Base-by-base conservation (phyloP, 2,888 invertebrate species). In the Crematogaster levior region DNA sequence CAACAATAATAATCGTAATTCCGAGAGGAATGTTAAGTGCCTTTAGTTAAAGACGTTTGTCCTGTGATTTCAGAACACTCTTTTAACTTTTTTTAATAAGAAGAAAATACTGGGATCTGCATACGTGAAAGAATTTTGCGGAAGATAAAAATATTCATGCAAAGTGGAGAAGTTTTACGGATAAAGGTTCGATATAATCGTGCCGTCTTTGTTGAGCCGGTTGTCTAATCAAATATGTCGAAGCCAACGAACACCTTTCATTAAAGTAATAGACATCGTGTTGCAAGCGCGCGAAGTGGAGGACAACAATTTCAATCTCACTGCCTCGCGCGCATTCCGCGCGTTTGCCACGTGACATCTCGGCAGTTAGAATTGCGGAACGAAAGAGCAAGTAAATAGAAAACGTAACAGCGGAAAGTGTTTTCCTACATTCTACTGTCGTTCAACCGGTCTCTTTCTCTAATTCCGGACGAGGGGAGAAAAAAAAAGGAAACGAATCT, bases 361-460 rank as follows among this genome's bases (percentile, higher is more conserved):
- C 18, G 37, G 21, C 21, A 15, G n/a, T 12, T 48, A 43, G 46
- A 61, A 40, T 81, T 30, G 51, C 80, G 60, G 40, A 73, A 73
- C 46, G 30, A 65, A 65, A 43, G 21, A 53, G 37, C 51, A 37
- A 30, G 30, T 24, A 40, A 21, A 56, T 79, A 46, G 80, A 79
- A 82, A 86, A 81, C 30, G 40, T 72, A 34, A 56, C 10, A 86
- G 73, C 72, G 82, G 72, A 85, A 70, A 88, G 85, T 86, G 84
- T 87, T 83, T 80, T 80, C 53, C 73, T 66, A 53, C 46, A 46
- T 83, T 85, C n/a, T 85, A 70, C 70, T 81, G 65, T 74, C 61
- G 84, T 72, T 81, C 83, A 81, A 90, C 91, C 87, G 85, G 91
- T 90, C 85, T 90, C 85, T 34, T 34, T 86, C 86, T 87, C 90